Evolutionary conservation across 2,113 vertebrate genomes (phyloP).

Genomic region (Triplophysa siluroides): DNA sequence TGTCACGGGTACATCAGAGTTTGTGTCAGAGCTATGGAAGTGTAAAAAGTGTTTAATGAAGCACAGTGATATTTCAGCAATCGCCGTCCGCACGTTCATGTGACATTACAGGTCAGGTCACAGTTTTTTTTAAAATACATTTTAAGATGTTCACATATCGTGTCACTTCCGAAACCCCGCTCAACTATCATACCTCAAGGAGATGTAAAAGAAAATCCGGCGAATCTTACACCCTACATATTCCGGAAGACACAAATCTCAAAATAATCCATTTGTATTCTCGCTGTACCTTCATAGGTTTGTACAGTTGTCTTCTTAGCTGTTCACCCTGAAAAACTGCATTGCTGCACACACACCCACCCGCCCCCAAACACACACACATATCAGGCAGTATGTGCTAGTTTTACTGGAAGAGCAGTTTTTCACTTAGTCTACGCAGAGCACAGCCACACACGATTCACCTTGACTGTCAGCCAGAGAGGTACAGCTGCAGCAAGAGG

Average conservation of each 20-base stretch:
- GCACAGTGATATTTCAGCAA: not conserved
- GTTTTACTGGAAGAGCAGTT: slow-evolving; percentile 55
- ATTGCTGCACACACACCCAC: slow-evolving; percentile 45
- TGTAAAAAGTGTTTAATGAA: not conserved
- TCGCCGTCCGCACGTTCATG: not conserved
- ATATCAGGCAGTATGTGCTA: slow-evolving; percentile 36
- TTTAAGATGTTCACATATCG: not conserved
- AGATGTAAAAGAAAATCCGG: not conserved
- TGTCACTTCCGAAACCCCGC: slow-evolving; percentile 11
- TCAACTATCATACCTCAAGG: not conserved
- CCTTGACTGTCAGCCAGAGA: slow-evolving; percentile 70
- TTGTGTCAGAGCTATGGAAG: not conserved
- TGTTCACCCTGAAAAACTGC: slow-evolving; percentile 41
- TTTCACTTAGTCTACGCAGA: slow-evolving; percentile 47
- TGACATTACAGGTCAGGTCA: slow-evolving; percentile 36
- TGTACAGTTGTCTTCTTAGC: slow-evolving; percentile 6
- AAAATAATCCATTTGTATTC: not conserved
- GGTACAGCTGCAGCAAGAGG: slow-evolving; percentile 62
- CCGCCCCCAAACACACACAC: not conserved
- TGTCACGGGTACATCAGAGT: not conserved
- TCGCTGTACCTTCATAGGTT: not conserved
- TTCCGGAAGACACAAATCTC: not conserved
- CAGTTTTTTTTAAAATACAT: not conserved
- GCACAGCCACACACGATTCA: slow-evolving; percentile 59
- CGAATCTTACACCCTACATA: not conserved